Base-by-base conservation (phyloP, 2,888 invertebrate genomes). In the Oscheius myriophilus region DNA sequence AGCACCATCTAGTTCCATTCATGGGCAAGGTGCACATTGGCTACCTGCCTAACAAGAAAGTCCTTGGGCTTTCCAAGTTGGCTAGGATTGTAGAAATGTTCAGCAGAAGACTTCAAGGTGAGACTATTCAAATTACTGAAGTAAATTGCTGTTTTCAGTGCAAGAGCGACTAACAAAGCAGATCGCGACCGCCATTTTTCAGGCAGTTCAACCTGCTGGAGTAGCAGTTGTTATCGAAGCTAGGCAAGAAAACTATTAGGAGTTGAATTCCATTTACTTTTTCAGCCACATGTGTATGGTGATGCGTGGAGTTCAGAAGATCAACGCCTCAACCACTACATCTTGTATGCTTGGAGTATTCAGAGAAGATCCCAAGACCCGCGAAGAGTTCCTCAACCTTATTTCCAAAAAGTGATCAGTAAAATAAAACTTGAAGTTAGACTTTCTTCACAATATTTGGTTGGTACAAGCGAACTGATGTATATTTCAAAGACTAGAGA, bases 201-300 rank as follows among this genome's bases (percentile, higher is more conserved):
- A 97, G 88, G 97, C 97, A 0, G 93, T 98, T 1, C 92, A 95
- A 75, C 98, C 98, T 0, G 92, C 94, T 1, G 98, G 98, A 11
- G 98, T 98, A 0, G 98, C 95, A 1, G 97, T 98, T n/a, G 94
- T 98, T 41, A 92, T 97, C n/a, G 97, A 98, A 88, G 97, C 96
- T 90, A 93, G 94, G 96, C 96, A 91, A 92, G 41, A 21, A 23
- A 12, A n/a, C n/a, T n/a, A n/a, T n/a, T n/a, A n/a, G n/a, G n/a
- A n/a, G n/a, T 55, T 16, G 14, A 25, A 67, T 23, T 33, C 49
- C n/a, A n/a, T 49, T 18, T n/a, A 54, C 23, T 25, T 54, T 88
- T 89, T 43, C 90, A 95, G 95, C 54, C 97, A 98, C 89, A 97
- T 98, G 97, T 98, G 98, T 88, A 98, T 98, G 98, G 96, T 98